Evolutionary conservation across 2,888 invertebrate genomes (phyloP), one percentile per base, ranked within the genome.

Genomic region (Therioaphis trifolii): DNA sequence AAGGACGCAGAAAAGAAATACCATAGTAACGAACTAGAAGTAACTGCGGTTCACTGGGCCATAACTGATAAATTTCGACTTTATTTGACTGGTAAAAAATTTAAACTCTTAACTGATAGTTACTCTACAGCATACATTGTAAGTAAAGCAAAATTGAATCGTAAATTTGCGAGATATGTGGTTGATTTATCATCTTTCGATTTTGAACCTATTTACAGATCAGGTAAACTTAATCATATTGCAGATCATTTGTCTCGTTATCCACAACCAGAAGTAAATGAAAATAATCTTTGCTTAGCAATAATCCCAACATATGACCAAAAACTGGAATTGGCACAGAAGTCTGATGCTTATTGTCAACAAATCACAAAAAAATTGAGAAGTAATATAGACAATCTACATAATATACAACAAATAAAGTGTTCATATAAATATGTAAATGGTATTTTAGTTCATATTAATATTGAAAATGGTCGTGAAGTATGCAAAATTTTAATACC

Each of bases 21-120:
- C 2, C 63, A 76, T 7, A 76, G 63, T 0, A 76, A 63, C n/a
- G 49, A 76, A 5, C 9, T 63, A 0, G 61, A 76, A 27, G 43
- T 76, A 24, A 61, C 43, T 4, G 75, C 75, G 43, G 58, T 61
- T 7, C 63, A 76, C n/a, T 76, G 63, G 76, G 76, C 29, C 7
- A 63, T 76, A 46, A 76, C 76, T 2, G 76, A 49, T 3, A 63
- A 46, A 27, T 76, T 76, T 27, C 2, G 43, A 14, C 12, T 61
- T n/a, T 63, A 76, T 14, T 21, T 76, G 12, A 11, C 29, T 0
- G 46, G 76, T 1, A 76, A 46, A 76, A 14, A 7, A 21, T 63
- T 63, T 27, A 76, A 76, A 43, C 24, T 61, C 18, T 11, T 58
- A 40, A 75, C 58, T 24, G 58, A 75, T 12, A 72, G 12, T n/a